Base-by-base conservation (phyloP, 2,797 vertebrate genomes). In the Gephyroberyx darwinii region DNA sequence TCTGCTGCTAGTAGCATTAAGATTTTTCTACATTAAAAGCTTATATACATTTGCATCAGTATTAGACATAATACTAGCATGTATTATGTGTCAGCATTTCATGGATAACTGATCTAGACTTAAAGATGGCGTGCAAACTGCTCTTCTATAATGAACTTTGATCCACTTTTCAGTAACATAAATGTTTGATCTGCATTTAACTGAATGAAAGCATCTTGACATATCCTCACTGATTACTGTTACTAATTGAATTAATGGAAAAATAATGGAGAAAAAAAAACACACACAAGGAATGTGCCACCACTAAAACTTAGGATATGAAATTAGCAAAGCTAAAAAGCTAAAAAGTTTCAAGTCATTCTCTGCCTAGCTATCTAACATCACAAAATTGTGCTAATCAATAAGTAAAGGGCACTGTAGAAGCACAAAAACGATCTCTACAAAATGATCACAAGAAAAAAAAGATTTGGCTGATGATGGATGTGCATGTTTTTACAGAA, bases 1-100 rank as follows among this genome's bases (percentile, higher is more conserved):
- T 86, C 83, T 89, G 86, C 84, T 89, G 89, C 90, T 93, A 90
- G 84, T 84, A 89, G 90, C 88, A 89, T 91, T 84, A 90, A 77
- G 86, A 84, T 77, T 85, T 82, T 73, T 92, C 93, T 93, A 94
- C 84, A 87, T 84, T 89, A 91, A 88, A 93, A 93, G 93, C 91
- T 87, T 91, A 90, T 90, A 79, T 91, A 90, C 87, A 92, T 86
- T 90, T 91, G 92, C 92, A 92, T 91, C 88, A 84, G 74, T 86
- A 87, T 90, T 88, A 87, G 85, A 91, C 89, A 91, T 83, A 89
- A 91, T 87, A 91, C 84, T 84, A 86, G 76, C 58, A 78, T 53
- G 85, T 91, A 92, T 86, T 89, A 92, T 88, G 87, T 87, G 74
- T 88, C 83, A 81, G 87, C 75, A 69, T 81, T 82, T 86, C 62